These are phyloP conservation scores for Eupeodes luniger DNA, from an alignment of 2,888 invertebrate species.

Conservation along the genomic window DNA sequence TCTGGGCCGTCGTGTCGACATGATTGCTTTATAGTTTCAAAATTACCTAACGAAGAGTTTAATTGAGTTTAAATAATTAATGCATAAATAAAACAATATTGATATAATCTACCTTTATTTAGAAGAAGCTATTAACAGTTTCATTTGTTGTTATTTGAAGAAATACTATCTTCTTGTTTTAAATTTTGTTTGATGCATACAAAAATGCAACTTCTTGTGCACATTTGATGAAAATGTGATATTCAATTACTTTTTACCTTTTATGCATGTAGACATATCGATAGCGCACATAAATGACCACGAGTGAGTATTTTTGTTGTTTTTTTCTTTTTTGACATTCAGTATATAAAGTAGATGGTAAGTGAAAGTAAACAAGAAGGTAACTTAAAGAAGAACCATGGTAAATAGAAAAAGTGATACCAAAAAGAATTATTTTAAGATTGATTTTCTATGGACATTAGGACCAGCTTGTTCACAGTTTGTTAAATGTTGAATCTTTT, in stretches of 20 bases:
- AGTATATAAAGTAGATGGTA: slow-evolving; percentile 33
- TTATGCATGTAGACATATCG: slow-evolving; percentile 37
- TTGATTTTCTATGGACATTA: no score
- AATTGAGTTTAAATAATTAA: not conserved
- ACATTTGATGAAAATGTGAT: slow-evolving; percentile 11
- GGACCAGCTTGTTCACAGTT: no score
- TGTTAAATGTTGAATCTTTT: no score
- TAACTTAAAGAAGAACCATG: not conserved
- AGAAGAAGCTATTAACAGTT: not conserved
- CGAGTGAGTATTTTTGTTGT: slow-evolving; percentile 50
- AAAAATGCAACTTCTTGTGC: slow-evolving; percentile 22
- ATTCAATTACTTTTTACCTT: slow-evolving; percentile 22
- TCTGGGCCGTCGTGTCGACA: slow-evolving; percentile 89
- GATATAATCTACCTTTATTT: slow-evolving; percentile 9
- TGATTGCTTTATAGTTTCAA: slow-evolving; percentile 78
- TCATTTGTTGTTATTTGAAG: not conserved
- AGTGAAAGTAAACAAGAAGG: not conserved
- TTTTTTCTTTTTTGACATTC: slow-evolving; percentile 64
- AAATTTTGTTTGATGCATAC: not conserved
- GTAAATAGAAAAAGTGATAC: not conserved
- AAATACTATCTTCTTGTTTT: not conserved
- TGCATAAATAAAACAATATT: no score
- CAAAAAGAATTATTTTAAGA: not conserved
- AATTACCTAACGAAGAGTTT: slow-evolving; percentile 23
- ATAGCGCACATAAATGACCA: slow-evolving; percentile 20